These are phyloP conservation scores for Euphydryas editha DNA, from an alignment of 2,888 invertebrate species.

Conservation along the genomic window DNA sequence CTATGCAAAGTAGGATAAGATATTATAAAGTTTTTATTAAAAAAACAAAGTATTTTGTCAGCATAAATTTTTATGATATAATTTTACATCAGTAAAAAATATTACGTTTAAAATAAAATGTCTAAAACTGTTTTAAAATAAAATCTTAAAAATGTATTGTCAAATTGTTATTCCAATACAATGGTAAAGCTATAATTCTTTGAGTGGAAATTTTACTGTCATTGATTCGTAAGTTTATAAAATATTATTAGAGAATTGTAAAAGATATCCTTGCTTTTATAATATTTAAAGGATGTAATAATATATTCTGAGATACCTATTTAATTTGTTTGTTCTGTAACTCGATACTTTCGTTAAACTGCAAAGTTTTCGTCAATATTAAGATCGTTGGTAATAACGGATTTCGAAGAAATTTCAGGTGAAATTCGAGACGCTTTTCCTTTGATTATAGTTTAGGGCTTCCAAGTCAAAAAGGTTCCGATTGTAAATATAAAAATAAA, in stretches of 20 bases:
- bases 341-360: background rate
- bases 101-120: background rate
- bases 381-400: constrained; percentile 4
- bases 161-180: background rate
- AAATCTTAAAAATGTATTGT: background rate
- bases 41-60: constrained; percentile 14
- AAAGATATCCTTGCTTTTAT: background rate
- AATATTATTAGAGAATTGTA: background rate
- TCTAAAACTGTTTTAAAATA: background rate
- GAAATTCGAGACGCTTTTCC: background rate
- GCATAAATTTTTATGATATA: background rate
- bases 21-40: constrained; percentile 26
- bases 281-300: constrained; percentile 11
- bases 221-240: constrained; percentile 4
- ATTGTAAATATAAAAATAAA: background rate
- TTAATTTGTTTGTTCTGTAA: constrained; percentile 18
- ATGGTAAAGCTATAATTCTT: background rate
- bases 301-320: constrained; percentile 7
- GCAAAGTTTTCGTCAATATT: constrained; percentile 20
- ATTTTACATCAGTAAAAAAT: background rate
- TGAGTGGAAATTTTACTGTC: background rate
- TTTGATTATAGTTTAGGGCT: constrained; percentile 2
- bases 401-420: background rate
- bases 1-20: constrained; percentile 35
- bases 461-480: background rate